phyloP scores from a whole-genome alignment of 2,113 vertebrate species.

The Ptilorrhoa leucosticta region DNA sequence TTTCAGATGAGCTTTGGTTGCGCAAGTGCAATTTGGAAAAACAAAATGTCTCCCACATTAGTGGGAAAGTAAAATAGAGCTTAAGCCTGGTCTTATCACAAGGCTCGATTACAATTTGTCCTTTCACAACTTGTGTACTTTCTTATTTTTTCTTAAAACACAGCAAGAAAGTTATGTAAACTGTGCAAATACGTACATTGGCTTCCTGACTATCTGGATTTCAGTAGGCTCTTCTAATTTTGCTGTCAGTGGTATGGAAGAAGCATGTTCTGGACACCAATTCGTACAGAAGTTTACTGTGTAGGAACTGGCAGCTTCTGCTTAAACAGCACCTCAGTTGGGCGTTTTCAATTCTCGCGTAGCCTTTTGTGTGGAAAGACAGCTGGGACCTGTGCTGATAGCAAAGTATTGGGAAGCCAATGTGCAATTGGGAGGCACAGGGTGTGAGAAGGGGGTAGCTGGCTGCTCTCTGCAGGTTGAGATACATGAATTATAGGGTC shows the following conservation, averaged over 20 bases:
- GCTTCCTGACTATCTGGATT: background rate
- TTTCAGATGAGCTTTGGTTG: background rate
- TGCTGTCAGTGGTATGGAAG: background rate
- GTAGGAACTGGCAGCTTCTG: background rate
- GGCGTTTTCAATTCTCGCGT: background rate
- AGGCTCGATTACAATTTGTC: background rate
- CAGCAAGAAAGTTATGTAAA: background rate
- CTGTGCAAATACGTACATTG: background rate
- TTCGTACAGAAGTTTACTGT: background rate
- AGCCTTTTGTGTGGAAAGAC: background rate
- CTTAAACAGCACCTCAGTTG: background rate
- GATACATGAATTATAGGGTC: background rate
- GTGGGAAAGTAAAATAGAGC: background rate
- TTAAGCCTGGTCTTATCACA: background rate
- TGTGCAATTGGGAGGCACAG: background rate
- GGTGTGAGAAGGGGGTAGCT: background rate
- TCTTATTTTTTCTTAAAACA: background rate
- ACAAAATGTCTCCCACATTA: background rate
- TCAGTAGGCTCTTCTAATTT: background rate
- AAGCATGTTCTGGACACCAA: background rate
- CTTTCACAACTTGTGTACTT: background rate
- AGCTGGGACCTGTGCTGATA: background rate
- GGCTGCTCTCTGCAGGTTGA: background rate
- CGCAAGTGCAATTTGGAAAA: background rate
- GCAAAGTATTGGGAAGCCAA: background rate